Evolutionary conservation across 2,797 vertebrate species (phyloP).

Genomic region (Oreochromis mossambicus): DNA sequence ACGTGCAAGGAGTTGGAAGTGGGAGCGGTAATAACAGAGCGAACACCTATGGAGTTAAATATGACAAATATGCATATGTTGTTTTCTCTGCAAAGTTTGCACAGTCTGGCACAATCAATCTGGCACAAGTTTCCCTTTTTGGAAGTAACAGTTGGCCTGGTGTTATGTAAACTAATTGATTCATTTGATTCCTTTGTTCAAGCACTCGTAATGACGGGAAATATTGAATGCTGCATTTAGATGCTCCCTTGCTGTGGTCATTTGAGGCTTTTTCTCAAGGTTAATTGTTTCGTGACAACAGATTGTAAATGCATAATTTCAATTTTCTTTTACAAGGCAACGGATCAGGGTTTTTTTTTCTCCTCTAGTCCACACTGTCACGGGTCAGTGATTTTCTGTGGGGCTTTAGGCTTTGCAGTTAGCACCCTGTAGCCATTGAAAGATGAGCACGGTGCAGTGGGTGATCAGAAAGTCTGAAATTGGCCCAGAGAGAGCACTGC

Average conservation of each 20-base stretch:
- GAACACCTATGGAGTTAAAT: neutral
- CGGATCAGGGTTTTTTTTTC: neutral
- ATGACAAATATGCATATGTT: neutral
- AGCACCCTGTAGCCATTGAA: slow-evolving; percentile 45
- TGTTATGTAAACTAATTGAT: neutral
- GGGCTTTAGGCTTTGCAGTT: slow-evolving; percentile 45
- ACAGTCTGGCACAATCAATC: neutral
- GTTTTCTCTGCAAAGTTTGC: neutral
- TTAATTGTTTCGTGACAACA: slow-evolving; percentile 49
- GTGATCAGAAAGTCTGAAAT: slow-evolving; percentile 66
- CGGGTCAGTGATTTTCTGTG: slow-evolving; percentile 51
- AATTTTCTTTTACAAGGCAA: slow-evolving; percentile 42
- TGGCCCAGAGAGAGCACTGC: slow-evolving; percentile 58
- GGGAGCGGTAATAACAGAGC: neutral
- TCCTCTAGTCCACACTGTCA: slow-evolving; percentile 11
- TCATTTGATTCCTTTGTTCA: neutral
- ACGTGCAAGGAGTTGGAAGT: neutral
- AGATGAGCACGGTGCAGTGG: slow-evolving; percentile 47
- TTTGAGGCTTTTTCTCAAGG: slow-evolving; percentile 34
- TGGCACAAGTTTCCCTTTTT: neutral
- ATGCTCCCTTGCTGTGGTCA: slow-evolving; percentile 2
- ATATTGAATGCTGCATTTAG: neutral
- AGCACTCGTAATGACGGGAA: neutral
- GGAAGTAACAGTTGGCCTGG: neutral
- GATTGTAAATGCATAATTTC: slow-evolving; percentile 47